phyloP scores from a whole-genome alignment of 2,888 invertebrate genomes.

The Drosophila cyrtoloma region DNA sequence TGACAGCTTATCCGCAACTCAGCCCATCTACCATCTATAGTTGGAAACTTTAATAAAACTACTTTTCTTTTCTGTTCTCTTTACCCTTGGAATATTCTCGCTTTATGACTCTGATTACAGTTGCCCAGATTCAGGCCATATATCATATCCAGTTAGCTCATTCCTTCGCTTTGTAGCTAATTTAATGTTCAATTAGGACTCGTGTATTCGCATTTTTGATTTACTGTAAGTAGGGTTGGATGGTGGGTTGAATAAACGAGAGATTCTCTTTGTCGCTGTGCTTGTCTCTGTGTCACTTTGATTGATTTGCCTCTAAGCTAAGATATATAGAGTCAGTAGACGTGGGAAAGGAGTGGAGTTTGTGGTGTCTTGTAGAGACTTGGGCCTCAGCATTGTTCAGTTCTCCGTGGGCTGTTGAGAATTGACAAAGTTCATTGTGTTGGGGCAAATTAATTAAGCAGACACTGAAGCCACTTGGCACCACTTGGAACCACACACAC shows the following conservation, averaged over 20 bases:
- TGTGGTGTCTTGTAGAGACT: neutral
- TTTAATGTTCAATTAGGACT: slow-evolving; percentile 68
- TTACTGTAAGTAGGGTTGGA: slow-evolving; percentile 10
- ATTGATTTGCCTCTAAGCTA: slow-evolving; percentile 42
- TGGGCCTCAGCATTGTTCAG: slow-evolving; percentile 18
- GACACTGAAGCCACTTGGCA: slow-evolving; percentile 42
- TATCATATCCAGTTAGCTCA: slow-evolving; percentile 27
- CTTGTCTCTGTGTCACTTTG: slow-evolving; percentile 44
- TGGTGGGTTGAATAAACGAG: neutral
- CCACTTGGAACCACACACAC: slow-evolving; percentile 16
- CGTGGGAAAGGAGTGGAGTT: neutral
- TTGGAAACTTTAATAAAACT: neutral
- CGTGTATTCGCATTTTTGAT: slow-evolving; percentile 44
- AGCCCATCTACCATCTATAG: neutral
- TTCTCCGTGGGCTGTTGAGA: slow-evolving; percentile 35
- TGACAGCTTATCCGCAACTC: neutral
- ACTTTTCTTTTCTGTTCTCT: neutral
- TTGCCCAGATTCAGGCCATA: slow-evolving; percentile 15
- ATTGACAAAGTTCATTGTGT: slow-evolving; percentile 56
- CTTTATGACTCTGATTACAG: slow-evolving; percentile 14
- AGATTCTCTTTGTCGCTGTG: slow-evolving; percentile 13
- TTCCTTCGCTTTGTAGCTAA: slow-evolving; percentile 38
- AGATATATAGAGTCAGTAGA: neutral
- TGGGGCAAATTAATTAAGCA: slow-evolving; percentile 71
- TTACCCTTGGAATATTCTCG: neutral